Evolutionary conservation across 2,888 invertebrate genomes (phyloP).

Genomic region (Belgica antarctica): DNA sequence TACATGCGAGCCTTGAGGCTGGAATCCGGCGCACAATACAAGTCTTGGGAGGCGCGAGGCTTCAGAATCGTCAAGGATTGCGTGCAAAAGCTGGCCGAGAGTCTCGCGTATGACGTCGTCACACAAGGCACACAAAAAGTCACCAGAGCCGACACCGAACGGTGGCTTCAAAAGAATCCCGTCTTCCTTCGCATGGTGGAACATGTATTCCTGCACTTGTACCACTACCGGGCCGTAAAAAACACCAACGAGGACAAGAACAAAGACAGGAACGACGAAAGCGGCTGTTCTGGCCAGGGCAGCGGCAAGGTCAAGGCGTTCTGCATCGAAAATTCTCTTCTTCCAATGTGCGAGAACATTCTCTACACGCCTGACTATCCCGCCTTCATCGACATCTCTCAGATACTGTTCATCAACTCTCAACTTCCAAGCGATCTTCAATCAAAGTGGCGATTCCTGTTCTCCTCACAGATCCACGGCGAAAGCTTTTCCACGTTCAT

Average conservation of each 20-base stretch:
- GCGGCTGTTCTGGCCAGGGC: constrained; percentile 44
- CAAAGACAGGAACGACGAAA: constrained; percentile 39
- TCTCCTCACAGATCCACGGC: constrained; percentile 82
- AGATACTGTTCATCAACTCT: constrained; percentile 76
- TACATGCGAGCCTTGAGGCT: constrained; percentile 69
- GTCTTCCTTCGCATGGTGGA: constrained; percentile 58
- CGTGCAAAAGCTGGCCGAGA: constrained; percentile 60
- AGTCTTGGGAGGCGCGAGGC: constrained; percentile 63
- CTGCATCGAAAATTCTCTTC: constrained; percentile 31
- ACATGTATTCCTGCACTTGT: constrained; percentile 59
- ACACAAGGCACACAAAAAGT: constrained; percentile 50
- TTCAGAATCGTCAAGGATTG: constrained; percentile 60
- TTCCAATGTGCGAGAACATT: constrained; percentile 49
- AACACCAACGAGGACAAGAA: constrained; percentile 45
- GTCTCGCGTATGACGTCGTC: constrained; percentile 55
- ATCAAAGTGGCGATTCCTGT: constrained; percentile 81
- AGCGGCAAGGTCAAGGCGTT: constrained; percentile 45
- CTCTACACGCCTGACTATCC: constrained; percentile 75
- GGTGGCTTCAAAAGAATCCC: constrained; percentile 57
- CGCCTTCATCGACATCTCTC: constrained; percentile 70
- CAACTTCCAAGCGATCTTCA: constrained; percentile 73
- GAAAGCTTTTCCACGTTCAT: constrained; percentile 83
- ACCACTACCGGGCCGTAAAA: constrained; percentile 51
- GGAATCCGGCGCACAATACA: constrained; percentile 57
- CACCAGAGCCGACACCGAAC: constrained; percentile 49